Evolutionary conservation across 2,888 invertebrate genomes (phyloP), one percentile per base, ranked within the genome.

Genomic region (Scaptomyza caliginosa): DNA sequence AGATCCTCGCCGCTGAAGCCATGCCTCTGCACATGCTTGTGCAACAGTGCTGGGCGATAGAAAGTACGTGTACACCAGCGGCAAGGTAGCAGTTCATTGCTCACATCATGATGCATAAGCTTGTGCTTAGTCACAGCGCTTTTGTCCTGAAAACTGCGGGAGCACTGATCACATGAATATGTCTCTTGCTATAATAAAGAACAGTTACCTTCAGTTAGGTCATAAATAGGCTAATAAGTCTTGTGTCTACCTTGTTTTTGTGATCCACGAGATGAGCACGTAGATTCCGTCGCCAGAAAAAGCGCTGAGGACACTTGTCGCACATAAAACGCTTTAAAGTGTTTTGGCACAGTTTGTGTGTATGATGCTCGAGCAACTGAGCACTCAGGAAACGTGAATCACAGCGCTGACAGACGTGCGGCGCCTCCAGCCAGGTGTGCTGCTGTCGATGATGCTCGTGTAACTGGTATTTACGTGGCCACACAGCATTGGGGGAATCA

Each of bases 331-430:
- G 83, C 45, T 91, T 91, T 2, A 85, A 70, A 0, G 65, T 69
- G 54, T 91, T 91, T 28, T 89, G 87, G 39, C 91, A 92, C 10
- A 90, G 85, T 81, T 91, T 72, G 88, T 92, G 88, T 89, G 93
- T 45, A 91, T 94, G 94, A 2, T 92, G 92, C 0, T 92, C 90
- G 2, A 93, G 92, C 10, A 93, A 89, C 50, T 92, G 91, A 2
- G 92, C 86, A 1, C 92, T 92, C 0, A 93, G 92, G 71, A 93
- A 94, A 16, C 92, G 88, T 86, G 93, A 92, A n/a, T 91, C 89
- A 75, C 94, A 94, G 16, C 92, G 89, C 45, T 91, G 90, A 70
- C 94, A 94, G 13, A 92, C 91, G 40, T 92, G 90, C 0, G 92
- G 93, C 0, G 92, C 90, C 49, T 93, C 93, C 0, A 92, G 91